A percentile compares a stretch with the other conserved stretches of the same genome.
Evolutionary conservation across 1,140 invertebrate species (phyloP).

Genomic region (Armadillidium nasatum): DNA sequence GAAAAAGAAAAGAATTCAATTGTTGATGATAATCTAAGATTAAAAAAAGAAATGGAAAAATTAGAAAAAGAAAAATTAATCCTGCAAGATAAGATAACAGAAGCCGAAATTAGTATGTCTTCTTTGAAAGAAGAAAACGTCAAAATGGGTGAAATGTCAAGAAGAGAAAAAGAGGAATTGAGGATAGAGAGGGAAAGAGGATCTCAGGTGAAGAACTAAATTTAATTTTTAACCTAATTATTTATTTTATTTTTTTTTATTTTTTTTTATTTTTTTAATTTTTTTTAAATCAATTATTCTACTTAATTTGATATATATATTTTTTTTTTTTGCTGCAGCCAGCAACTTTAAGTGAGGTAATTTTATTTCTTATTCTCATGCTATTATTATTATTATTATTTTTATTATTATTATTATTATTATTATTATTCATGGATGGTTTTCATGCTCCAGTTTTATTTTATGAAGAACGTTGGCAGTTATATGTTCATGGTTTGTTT

Average conservation of each 20-base stretch:
- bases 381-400: too few relatives aligned
- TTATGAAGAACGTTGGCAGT: too few relatives aligned
- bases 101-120: slow-evolving; percentile 56
- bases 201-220: slow-evolving; percentile 48
- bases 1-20: slow-evolving; percentile 71
- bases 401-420: too few relatives aligned
- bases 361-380: too few relatives aligned
- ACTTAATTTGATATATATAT: background rate
- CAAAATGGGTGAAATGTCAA: slow-evolving; percentile 55
- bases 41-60: slow-evolving; percentile 57
- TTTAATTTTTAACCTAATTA: background rate
- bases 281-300: too few relatives aligned
- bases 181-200: slow-evolving; percentile 50
- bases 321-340: too few relatives aligned
- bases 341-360: too few relatives aligned
- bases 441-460: too few relatives aligned
- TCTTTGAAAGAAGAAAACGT: slow-evolving; percentile 56
- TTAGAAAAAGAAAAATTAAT: slow-evolving; percentile 54
- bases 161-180: slow-evolving; percentile 57
- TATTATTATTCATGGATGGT: too few relatives aligned
- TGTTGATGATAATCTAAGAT: slow-evolving; percentile 65
- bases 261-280: too few relatives aligned
- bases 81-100: slow-evolving; percentile 55
- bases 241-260: too few relatives aligned
- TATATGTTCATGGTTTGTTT: too few relatives aligned